Conservation (phyloP, 2,113 vertebrate genomes). For the Lagopus leucura region DNA sequence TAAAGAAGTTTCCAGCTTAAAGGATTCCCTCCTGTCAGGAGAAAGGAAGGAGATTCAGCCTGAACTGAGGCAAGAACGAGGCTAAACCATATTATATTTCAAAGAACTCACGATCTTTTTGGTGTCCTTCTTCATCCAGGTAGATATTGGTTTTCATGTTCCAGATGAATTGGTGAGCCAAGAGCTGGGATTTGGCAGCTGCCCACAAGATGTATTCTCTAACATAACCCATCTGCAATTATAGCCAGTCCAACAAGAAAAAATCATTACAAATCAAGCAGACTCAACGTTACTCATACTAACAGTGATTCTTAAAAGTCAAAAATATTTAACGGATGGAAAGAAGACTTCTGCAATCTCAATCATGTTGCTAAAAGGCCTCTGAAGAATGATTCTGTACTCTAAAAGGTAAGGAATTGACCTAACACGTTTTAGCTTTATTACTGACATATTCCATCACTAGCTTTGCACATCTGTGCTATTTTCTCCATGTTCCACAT, state of each 20-base stretch:
- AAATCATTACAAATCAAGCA: neutral
- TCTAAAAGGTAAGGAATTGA: neutral
- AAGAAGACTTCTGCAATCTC: neutral
- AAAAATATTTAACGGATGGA: neutral
- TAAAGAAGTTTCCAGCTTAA: neutral
- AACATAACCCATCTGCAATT: conserved; percentile 93
- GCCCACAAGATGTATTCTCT: conserved; percentile 97
- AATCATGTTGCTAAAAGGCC: neutral
- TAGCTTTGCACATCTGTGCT: neutral
- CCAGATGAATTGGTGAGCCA: conserved; percentile 98
- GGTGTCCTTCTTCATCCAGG: conserved; percentile 91
- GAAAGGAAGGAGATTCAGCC: neutral
- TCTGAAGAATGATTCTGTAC: neutral
- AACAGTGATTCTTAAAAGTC: neutral
- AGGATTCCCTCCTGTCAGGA: neutral
- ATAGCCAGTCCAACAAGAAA: neutral
- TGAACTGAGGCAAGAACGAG: neutral
- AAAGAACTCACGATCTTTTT: conserved; percentile 91
- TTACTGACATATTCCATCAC: neutral
- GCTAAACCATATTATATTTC: neutral
- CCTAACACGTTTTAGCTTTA: neutral
- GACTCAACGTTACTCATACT: neutral
- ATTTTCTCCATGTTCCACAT: neutral
- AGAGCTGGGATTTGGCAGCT: conserved; percentile 93
- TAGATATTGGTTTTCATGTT: conserved; percentile 98